Percentiles rank a stretch among this genome's conserved stretches.
These are phyloP conservation scores for Piprites chloris DNA, from an alignment of 2,113 vertebrate genomes.

Conservation along the genomic window DNA sequence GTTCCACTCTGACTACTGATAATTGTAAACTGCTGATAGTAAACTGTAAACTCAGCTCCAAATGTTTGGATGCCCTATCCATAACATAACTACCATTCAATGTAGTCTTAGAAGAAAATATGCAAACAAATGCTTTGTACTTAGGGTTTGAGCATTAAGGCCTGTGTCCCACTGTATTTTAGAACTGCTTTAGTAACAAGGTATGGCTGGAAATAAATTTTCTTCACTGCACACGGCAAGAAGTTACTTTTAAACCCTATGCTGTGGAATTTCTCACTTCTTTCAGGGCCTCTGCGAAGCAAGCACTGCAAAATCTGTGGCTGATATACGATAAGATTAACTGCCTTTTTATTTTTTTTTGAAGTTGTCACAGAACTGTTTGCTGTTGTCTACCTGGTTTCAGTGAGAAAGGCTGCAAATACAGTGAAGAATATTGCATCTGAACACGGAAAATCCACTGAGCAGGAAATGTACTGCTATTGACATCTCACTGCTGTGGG, in stretches of 20 bases:
- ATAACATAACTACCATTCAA: neutral
- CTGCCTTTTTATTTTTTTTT: neutral
- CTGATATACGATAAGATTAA: neutral
- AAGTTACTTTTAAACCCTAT: neutral
- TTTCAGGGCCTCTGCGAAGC: neutral
- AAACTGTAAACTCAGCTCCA: neutral
- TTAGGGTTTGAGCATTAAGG: neutral
- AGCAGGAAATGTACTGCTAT: neutral
- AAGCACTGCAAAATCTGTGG: neutral
- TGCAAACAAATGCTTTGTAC: neutral
- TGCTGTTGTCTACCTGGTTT: neutral
- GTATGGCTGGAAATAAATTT: neutral
- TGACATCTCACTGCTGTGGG: neutral
- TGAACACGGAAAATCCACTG: neutral
- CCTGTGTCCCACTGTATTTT: neutral
- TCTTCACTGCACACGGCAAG: neutral
- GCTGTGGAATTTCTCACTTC: neutral
- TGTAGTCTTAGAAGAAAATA: neutral
- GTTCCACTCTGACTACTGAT: neutral
- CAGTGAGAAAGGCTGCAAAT: neutral
- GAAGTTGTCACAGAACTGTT: neutral
- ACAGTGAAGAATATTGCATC: neutral
- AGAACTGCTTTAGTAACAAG: neutral
- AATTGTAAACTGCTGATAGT: neutral
- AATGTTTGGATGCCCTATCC: neutral